phyloP scores from a whole-genome alignment of 2,797 vertebrate genomes.

The Telmatherina bonti region DNA sequence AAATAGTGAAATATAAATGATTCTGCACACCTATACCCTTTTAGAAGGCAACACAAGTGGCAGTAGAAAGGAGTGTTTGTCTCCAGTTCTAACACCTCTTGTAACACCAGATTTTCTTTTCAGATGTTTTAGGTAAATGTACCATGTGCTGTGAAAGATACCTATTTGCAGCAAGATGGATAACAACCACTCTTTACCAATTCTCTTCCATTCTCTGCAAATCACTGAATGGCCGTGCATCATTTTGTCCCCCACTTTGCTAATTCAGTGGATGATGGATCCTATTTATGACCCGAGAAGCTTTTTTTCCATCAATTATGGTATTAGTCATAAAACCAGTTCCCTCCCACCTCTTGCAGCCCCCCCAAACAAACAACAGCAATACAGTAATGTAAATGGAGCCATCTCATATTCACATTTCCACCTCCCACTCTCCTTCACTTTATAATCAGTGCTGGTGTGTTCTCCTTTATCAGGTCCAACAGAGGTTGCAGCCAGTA shows the following conservation, averaged over 20 bases:
- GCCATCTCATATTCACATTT: constrained; percentile 64
- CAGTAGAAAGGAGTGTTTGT: constrained; percentile 19
- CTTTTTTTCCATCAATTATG: constrained; percentile 78
- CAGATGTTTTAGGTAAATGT: constrained; percentile 19
- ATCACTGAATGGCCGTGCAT: constrained; percentile 66
- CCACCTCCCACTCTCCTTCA: constrained; percentile 65
- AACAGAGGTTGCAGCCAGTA: constrained; percentile 66
- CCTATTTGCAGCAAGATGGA: constrained; percentile 76
- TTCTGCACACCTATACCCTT: not conserved
- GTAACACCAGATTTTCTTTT: constrained; percentile 56
- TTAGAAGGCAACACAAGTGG: not conserved
- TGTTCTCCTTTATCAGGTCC: constrained; percentile 71
- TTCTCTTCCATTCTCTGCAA: constrained; percentile 60
- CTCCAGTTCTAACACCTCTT: constrained; percentile 23
- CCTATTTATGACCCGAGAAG: constrained; percentile 80
- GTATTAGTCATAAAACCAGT: constrained; percentile 76
- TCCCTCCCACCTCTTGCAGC: constrained; percentile 36
- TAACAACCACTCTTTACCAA: constrained; percentile 67
- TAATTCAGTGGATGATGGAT: constrained; percentile 80
- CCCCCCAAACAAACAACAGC: constrained; percentile 49
- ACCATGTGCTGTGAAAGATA: constrained; percentile 59
- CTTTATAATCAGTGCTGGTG: constrained; percentile 64
- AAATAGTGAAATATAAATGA: not conserved
- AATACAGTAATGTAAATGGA: constrained; percentile 75
- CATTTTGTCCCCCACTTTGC: constrained; percentile 79